phyloP scores from a whole-genome alignment of 2,113 vertebrate genomes.

The Xerus inauris region DNA sequence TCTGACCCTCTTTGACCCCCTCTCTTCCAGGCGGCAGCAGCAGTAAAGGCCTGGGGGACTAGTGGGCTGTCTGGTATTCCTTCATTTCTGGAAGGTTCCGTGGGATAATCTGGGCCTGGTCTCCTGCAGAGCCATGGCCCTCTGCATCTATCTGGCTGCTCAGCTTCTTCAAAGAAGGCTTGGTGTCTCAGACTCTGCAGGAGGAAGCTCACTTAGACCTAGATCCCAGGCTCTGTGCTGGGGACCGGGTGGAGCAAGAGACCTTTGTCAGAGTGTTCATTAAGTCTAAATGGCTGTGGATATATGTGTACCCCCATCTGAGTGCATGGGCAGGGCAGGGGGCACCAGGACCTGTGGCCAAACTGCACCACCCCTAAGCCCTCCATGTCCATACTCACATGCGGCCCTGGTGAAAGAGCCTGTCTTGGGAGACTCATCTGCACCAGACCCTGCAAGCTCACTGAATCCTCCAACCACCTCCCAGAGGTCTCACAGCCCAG shows the following conservation, averaged over 20 bases:
- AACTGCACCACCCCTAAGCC: background rate
- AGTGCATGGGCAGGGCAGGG: too few species aligned
- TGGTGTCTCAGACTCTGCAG: fast-evolving
- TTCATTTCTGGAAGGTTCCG: background rate
- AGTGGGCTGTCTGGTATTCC: background rate
- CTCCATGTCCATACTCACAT: too few species aligned
- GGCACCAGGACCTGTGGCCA: fast-evolving
- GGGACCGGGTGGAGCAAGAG: fast-evolving
- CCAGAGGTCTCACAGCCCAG: fast-evolving
- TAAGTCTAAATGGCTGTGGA: background rate
- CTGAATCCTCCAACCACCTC: background rate
- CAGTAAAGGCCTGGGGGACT: background rate
- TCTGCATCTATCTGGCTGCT: background rate
- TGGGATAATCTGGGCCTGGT: too few species aligned
- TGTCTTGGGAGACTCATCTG: fast-evolving
- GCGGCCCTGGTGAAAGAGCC: fast-evolving
- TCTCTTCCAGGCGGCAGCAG: background rate
- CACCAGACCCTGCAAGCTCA: fast-evolving
- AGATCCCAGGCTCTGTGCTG: background rate
- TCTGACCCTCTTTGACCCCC: background rate
- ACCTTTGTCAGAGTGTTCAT: background rate
- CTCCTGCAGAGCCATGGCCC: background rate
- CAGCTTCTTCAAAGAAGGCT: background rate
- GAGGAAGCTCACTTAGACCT: background rate
- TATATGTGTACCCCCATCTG: fast-evolving